Conservation (phyloP, 2,797 vertebrate genomes). For the Choloepus didactylus region DNA sequence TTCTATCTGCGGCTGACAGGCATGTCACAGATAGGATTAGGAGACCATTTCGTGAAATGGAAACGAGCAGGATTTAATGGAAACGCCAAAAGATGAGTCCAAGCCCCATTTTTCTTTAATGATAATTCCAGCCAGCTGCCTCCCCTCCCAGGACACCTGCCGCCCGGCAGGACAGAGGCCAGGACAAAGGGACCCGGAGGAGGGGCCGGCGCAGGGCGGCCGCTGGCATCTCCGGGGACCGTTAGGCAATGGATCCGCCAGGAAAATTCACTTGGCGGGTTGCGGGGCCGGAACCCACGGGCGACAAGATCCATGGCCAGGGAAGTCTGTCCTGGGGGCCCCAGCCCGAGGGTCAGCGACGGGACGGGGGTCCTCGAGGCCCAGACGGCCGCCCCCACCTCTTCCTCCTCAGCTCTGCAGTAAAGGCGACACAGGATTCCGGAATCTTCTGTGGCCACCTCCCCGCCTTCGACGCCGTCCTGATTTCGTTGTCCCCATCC, state of each 20-base stretch:
- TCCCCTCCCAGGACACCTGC: not conserved
- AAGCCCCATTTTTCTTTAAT: constrained; percentile 80
- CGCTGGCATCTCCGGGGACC: not conserved
- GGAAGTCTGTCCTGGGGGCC: too few relatives aligned
- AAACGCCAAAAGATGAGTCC: constrained; percentile 66
- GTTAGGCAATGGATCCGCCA: constrained; percentile 90
- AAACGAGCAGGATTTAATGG: constrained; percentile 55
- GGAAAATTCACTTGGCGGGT: constrained; percentile 91
- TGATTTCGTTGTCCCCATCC: rapidly evolving
- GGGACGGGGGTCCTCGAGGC: too few relatives aligned
- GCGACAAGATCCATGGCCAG: constrained; percentile 89
- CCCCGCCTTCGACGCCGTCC: not conserved
- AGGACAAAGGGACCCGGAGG: not conserved
- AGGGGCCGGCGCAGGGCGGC: not conserved
- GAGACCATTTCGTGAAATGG: constrained; percentile 77
- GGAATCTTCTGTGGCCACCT: not conserved
- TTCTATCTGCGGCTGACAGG: constrained; percentile 85
- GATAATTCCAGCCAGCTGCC: constrained; percentile 64
- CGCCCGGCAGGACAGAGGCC: not conserved
- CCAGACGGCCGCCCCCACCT: too few relatives aligned
- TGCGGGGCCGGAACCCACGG: constrained; percentile 88
- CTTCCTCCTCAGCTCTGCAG: too few relatives aligned
- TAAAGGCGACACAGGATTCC: not conserved
- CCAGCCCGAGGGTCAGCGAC: too few relatives aligned
- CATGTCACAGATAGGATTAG: constrained; percentile 83